Evolutionary conservation across 2,113 vertebrate species (phyloP), one percentile per base, ranked within the genome.

Genomic region (Tyrannus savana): DNA sequence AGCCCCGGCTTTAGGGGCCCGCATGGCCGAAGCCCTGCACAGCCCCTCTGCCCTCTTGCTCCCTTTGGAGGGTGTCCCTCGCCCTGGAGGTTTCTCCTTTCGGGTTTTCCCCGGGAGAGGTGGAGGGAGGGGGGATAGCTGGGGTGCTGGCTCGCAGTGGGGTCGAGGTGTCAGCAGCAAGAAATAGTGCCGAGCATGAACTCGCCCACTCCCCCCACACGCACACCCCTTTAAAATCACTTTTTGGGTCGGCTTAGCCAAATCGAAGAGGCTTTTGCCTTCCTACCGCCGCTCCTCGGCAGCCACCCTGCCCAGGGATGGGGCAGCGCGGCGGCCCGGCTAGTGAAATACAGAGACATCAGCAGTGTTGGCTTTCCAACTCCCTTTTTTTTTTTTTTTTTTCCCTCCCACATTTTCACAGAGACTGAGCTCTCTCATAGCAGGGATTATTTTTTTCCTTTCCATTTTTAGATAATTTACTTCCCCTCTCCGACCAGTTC

Each of bases 131-230:
- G 35, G 46, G 72, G 58, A 4, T 22, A 74, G 39, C 80, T 73
- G 39, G 93, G 93, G 37, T 86, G 95, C 80, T 12, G 93, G n/a
- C 76, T 94, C 41, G 76, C 72, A 3, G 53, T 53, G 89, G 81
- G 94, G 91, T 71, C 87, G 80, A 94, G 93, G 74, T 95, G 87
- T 91, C 93, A 95, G 93, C 87, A 78, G 35, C 42, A 92, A 96
- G 93, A 96, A 96, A 92, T 94, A 89, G 91, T 84, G 87, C 72
- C 73, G 87, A 87, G 68, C 64, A 3, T 52, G 87, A 86, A 74
- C 77, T 69, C 91, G 0, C 80, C 35, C 46, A 50, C 82, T 35
- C 44, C 39, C 44, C 30, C 13, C 18, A 33, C 77, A 24, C 56
- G 10, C 81, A 19, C 84, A 64, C 50, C 69, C 75, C 77, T 87